Conservation (phyloP, 2,113 vertebrate species). For the Turnix velox region DNA sequence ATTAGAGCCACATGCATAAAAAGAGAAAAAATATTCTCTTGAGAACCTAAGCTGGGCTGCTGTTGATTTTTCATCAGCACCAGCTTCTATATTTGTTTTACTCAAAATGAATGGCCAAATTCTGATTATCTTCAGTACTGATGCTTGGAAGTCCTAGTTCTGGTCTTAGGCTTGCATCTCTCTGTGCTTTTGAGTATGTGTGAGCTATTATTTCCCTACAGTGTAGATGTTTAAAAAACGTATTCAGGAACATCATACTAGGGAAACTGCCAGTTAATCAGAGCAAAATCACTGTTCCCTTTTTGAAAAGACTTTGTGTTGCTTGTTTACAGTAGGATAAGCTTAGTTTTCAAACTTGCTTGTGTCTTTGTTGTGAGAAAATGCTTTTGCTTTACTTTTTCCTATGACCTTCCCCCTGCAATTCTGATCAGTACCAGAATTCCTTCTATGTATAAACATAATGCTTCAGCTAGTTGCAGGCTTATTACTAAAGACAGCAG, state of each 20-base stretch:
- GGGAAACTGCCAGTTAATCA: not conserved
- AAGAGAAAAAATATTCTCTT: not conserved
- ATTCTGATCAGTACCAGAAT: not conserved
- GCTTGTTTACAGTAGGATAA: not conserved
- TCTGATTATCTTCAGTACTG: not conserved
- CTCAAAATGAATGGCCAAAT: not conserved
- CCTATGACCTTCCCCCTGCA: fast-evolving
- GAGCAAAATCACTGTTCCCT: not conserved
- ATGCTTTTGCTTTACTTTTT: not conserved
- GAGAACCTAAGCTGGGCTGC: not conserved
- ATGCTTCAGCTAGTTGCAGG: not conserved
- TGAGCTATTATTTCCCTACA: not conserved
- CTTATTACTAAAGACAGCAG: not conserved
- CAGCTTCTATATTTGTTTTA: not conserved
- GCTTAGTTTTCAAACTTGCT: not conserved
- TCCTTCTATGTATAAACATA: not conserved
- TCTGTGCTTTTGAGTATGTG: not conserved
- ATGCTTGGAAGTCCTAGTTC: not conserved
- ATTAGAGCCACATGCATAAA: not conserved
- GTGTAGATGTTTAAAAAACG: not conserved
- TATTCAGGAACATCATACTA: not conserved
- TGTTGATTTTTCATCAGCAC: not conserved
- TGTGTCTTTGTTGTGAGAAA: not conserved
- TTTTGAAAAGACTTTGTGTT: not conserved
- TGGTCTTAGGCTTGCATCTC: not conserved